These are phyloP conservation scores for Chromoteleia sp. DNA, from an alignment of 2,888 invertebrate species.

Conservation along the genomic window DNA sequence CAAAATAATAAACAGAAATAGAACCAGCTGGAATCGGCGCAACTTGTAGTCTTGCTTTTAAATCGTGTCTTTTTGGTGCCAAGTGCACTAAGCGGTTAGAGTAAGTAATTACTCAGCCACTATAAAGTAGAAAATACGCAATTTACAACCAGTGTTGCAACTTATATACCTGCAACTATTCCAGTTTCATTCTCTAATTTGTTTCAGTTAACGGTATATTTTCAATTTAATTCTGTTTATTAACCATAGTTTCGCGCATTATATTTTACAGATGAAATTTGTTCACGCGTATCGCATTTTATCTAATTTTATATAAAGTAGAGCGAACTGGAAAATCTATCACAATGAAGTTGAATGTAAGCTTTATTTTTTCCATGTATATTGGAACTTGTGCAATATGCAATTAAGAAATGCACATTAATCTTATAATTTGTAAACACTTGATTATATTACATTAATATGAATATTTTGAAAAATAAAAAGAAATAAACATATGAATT, in stretches of 20 bases:
- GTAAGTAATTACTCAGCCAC: conserved; percentile 59
- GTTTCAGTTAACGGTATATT: conserved; percentile 27
- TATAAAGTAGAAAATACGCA: conserved; percentile 57
- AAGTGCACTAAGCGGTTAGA: conserved; percentile 53
- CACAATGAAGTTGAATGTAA: too few relatives aligned
- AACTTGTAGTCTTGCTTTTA: conserved; percentile 45
- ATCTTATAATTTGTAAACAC: too few relatives aligned
- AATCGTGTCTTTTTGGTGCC: conserved; percentile 55
- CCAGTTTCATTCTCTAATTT: conserved; percentile 26
- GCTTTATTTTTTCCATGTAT: too few relatives aligned
- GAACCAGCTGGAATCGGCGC: conserved; percentile 18
- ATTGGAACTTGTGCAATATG: too few relatives aligned
- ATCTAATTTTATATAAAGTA: too few relatives aligned
- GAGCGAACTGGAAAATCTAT: too few relatives aligned
- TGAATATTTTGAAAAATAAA: too few relatives aligned
- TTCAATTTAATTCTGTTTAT: conserved; percentile 24
- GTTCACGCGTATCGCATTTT: neutral
- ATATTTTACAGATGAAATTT: neutral
- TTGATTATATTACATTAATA: too few relatives aligned
- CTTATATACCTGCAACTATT: conserved; percentile 35
- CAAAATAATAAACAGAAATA: conserved; percentile 44
- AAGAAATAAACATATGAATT: too few relatives aligned
- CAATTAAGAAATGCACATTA: too few relatives aligned
- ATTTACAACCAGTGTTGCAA: conserved; percentile 50
- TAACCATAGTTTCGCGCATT: neutral